These are phyloP conservation scores for Agriopis marginaria DNA, from an alignment of 2,888 invertebrate genomes.

Conservation along the genomic window DNA sequence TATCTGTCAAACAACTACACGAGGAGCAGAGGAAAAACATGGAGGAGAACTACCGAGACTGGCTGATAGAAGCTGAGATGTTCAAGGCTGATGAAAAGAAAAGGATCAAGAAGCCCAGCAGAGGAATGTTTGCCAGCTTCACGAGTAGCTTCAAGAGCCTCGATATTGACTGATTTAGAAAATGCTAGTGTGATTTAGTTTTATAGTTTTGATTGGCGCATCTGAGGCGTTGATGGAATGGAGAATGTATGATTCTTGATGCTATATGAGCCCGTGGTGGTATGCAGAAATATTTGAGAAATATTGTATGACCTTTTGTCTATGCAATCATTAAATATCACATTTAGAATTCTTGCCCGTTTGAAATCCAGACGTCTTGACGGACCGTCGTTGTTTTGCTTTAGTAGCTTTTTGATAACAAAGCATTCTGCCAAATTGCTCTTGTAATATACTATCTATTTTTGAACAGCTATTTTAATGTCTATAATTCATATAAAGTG, in stretches of 20 bases:
- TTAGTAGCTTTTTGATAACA: not conserved
- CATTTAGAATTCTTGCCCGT: not conserved
- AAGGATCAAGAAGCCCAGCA: constrained; percentile 78
- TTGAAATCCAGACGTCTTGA: not conserved
- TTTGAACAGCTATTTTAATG: not conserved
- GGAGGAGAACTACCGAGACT: constrained; percentile 86
- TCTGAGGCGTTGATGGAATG: constrained; percentile 1
- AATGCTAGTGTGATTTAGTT: constrained; percentile 9
- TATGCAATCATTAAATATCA: not conserved
- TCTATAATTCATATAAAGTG: not conserved
- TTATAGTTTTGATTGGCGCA: constrained; percentile 13
- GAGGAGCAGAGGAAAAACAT: constrained; percentile 85
- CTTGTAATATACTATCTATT: not conserved
- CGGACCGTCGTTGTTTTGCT: not conserved
- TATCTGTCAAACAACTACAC: constrained; percentile 82
- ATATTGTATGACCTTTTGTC: not conserved
- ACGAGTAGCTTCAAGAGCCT: constrained; percentile 81
- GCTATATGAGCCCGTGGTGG: not conserved
- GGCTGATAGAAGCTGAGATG: constrained; percentile 87
- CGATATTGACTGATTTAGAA: constrained; percentile 77
- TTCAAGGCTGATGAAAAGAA: constrained; percentile 84
- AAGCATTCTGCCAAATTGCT: not conserved
- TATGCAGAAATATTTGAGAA: too few species aligned
- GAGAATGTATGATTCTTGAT: not conserved
- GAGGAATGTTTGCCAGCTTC: constrained; percentile 81